Base-by-base conservation (phyloP, 1,140 invertebrate genomes). In the Ceratina calcarata region DNA sequence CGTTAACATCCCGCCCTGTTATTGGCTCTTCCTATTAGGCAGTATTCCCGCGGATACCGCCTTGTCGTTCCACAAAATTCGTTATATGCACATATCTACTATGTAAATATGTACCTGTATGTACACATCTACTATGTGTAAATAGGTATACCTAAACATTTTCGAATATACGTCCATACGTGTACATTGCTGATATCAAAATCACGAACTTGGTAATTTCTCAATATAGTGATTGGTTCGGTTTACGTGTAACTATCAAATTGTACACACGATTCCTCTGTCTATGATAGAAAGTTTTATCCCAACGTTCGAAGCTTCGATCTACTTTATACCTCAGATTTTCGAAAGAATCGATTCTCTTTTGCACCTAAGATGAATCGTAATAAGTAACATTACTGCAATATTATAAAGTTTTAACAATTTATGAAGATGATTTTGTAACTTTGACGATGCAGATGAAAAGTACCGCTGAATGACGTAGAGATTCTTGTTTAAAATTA, bases 1-100 rank as follows among this genome's bases (percentile, higher is more conserved):
- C 83, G 84, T 85, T 83, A 87, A 84, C 86, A 86, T 85, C 69
- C 83, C 55, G 80, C 13, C 71, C 79, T 57, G 78, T 86, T 87
- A 87, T 87, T 87, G 74, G 78, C 65, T 70, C 66, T 84, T 64
- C 76, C 84, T 86, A 82, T 86, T 86, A 86, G 62, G 72, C 22
- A 53, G 73, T 73, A 72, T 82, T 76, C 58, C 84, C 70, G 61
- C 22, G 75, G 72, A 82, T 83, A 45, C 37, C 37, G 10, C 37
- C 70, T 61, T 67, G 70, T 75, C 75, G 67, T 73, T 67, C 68
- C 67, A 45, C 81, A 55, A 85, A 82, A 86, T 85, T 86, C 76
- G 83, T 86, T 82, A 76, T 71, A 57, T 45, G 37, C 37, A 10
- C 7, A 45, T 45, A 45, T 10, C 37, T 10, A 10, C 37, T 45